Evolutionary conservation across 1,140 invertebrate species (phyloP), one percentile per base, ranked within the genome.

Genomic region (Papilio polytes): DNA sequence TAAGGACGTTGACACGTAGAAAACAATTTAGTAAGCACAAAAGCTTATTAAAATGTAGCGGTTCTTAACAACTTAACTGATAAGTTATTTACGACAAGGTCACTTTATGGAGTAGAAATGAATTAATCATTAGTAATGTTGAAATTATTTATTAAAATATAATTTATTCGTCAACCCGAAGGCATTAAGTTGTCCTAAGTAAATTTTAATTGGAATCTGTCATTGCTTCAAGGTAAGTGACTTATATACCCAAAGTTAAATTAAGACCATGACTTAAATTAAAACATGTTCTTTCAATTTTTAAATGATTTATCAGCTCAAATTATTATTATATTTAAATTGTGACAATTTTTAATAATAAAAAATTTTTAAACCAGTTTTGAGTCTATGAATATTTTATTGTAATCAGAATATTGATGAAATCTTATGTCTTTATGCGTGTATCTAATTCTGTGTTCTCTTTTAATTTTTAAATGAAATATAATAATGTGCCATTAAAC

Each of bases 91-190:
- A 70, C 59, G 20, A 63, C 13, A 70, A 70, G 26, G 63, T 70
- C 22, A 70, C 3, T 31, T 70, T 12, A 63, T 63, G 8, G 22
- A 63, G 4, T 31, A 70, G 63, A 31, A 66, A 31, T 31, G 59
- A 26, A 66, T 26, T 31, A 70, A 31, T 31, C 10, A 36, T 70
- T 31, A 70, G 26, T 13, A 9, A 18, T 36, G 51, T 78, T n/a
- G 74, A 78, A 78, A 78, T 78, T 78, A 78, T 78, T 78, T 78
- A 48, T 76, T 51, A 53, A 10, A 46, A 26, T 26, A 3, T 76
- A 76, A 76, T 76, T 76, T 53, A 78, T 78, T 78, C 51, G 44
- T 13, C 18, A 53, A 76, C 12, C 74, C 18, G 51, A 15, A n/a
- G 46, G 18, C 22, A 20, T 36, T 36, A 36, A 78, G 51, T 18